Evolutionary conservation across 2,113 vertebrate genomes (phyloP), one percentile per base, ranked within the genome.

Genomic region (Limanda limanda): DNA sequence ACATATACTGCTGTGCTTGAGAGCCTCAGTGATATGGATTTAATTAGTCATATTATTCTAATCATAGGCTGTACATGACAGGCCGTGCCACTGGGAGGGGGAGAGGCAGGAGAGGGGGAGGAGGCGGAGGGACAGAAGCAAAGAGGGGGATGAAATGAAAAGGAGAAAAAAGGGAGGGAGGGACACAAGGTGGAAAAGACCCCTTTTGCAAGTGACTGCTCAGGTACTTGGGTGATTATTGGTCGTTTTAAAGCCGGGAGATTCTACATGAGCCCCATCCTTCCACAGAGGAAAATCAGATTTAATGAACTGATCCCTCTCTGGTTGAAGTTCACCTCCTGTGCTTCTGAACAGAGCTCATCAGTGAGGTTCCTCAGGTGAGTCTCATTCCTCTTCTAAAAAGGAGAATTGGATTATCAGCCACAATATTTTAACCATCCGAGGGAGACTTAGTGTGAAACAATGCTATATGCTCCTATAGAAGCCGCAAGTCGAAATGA

Each of bases 41-140:
- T 88, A 91, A 93, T 91, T 91, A 88, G 88, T 81, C 85, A 74
- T 87, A 91, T 91, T 92, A 89, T 85, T 88, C 76, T 91, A 92
- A 92, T 92, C 90, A 91, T 88, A 89, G 86, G 86, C 75, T 85
- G 74, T 68, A 92, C 87, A 91, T 89, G 88, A 89, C 88, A 88
- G 86, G 78, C 77, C 37, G 15, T 52, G 74, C 85, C 76, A 84
- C 78, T 68, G 80, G 81, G 78, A 85, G 71, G 79, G 66, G 63
- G 72, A 55, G 71, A 62, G 64, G 62, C 20, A 66, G 25, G 3
- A 13, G n/a, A 12, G 48, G 20, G 13, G 55, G 24, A 21, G n/a
- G 17, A 61, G n/a, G 20, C 18, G 56, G 37, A 17, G 27, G 14
- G 25, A 10, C 37, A 37, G 45, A 55, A 62, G 40, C 1, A 70